These are phyloP conservation scores for Corythaixoides concolor DNA, from an alignment of 2,113 vertebrate genomes.

Conservation along the genomic window DNA sequence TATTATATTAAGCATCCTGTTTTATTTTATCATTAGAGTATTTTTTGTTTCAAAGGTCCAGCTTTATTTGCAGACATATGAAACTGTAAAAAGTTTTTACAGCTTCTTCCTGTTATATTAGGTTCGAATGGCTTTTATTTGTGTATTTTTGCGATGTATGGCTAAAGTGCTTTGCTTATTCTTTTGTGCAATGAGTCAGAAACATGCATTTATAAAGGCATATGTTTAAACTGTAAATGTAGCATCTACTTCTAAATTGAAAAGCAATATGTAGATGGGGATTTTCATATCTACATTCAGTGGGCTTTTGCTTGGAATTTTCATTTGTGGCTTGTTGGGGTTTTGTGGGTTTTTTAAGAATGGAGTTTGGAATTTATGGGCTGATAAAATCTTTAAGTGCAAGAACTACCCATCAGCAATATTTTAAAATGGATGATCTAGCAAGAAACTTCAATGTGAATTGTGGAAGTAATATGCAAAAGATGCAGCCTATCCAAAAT, in stretches of 20 bases:
- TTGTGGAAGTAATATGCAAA: neutral
- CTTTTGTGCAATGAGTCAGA: conserved; percentile 64
- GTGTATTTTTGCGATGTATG: conserved; percentile 22
- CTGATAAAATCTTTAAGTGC: neutral
- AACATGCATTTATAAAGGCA: conserved; percentile 21
- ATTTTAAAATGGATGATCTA: neutral
- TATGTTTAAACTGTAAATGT: conserved; percentile 36
- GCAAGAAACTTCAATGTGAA: neutral
- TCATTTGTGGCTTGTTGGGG: neutral
- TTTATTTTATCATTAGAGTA: conserved; percentile 72
- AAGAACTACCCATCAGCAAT: conserved; percentile 2
- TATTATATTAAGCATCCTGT: conserved; percentile 80
- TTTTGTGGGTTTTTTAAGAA: neutral
- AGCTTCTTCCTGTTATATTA: conserved; percentile 68
- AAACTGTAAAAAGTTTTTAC: conserved; percentile 69
- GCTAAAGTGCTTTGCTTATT: conserved; percentile 52
- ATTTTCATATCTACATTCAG: neutral
- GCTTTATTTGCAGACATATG: conserved; percentile 78
- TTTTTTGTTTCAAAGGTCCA: conserved; percentile 60
- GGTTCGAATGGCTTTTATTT: conserved; percentile 57
- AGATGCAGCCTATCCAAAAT: neutral
- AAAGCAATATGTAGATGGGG: conserved; percentile 28
- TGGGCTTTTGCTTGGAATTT: neutral
- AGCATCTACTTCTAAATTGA: conserved; percentile 36
- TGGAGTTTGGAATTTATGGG: neutral